These are phyloP conservation scores for Ricordea florida DNA, from an alignment of 92 coral and sea anemone species.

Conservation along the genomic window DNA sequence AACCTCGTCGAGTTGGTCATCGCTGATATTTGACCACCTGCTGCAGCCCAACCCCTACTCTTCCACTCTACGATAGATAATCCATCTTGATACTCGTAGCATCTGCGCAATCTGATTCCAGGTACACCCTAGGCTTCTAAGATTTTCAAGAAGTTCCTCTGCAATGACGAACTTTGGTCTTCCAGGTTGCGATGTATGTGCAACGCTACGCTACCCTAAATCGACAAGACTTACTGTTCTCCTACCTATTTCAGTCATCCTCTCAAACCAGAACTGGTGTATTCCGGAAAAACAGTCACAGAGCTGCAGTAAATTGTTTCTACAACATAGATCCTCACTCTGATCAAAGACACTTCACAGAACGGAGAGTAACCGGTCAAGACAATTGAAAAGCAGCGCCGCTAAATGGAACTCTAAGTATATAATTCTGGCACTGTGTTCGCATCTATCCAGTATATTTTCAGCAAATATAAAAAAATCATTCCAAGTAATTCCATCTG, in stretches of 20 bases:
- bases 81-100: not conserved
- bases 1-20: constrained; percentile 49
- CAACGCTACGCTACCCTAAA: not conserved
- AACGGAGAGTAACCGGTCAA: not conserved
- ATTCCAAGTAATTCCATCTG: too few relatives aligned
- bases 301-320: not conserved
- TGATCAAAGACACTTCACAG: not conserved
- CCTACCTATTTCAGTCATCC: not conserved
- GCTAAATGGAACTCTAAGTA: not conserved
- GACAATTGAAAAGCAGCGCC: not conserved
- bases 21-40: constrained; percentile 48
- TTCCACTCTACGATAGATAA: not conserved
- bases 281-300: not conserved
- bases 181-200: not conserved
- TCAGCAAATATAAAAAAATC: not conserved
- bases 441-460: not conserved
- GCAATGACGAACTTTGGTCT: not conserved
- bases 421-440: not conserved
- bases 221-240: constrained; percentile 5
- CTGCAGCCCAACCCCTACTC: constrained; percentile 59
- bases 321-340: not conserved
- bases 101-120: not conserved
- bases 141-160: not conserved
- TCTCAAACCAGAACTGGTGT: not conserved
- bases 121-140: not conserved